phyloP scores from a whole-genome alignment of 2,113 vertebrate genomes.

The Rostratula benghalensis region DNA sequence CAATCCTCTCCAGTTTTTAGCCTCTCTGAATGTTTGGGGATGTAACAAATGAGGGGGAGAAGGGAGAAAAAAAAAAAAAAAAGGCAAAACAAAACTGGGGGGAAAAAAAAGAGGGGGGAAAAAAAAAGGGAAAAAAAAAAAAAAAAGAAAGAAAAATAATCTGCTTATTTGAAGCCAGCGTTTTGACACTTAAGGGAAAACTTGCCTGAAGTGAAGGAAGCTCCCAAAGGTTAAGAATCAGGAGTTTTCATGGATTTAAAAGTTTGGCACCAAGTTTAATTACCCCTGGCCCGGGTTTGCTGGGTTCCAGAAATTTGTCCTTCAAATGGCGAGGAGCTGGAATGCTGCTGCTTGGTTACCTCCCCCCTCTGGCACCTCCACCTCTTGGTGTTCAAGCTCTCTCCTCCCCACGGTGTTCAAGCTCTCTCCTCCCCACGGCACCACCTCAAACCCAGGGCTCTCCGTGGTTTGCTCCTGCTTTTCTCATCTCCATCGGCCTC shows the following conservation, averaged over 20 bases:
- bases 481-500: not conserved
- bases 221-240: constrained; percentile 50
- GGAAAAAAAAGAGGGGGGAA: not conserved
- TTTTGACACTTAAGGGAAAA: constrained; percentile 45
- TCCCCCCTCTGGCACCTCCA: constrained; percentile 3
- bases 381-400: constrained; percentile 2
- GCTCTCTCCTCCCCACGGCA: not conserved
- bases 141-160: not conserved
- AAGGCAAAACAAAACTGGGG: not conserved
- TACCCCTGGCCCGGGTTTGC: not conserved
- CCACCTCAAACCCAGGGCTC: constrained; percentile 28
- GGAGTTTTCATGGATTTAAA: constrained; percentile 30
- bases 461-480: constrained; percentile 1
- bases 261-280: constrained; percentile 45
- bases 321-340: constrained; percentile 42
- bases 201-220: constrained; percentile 11
- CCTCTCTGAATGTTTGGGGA: constrained; percentile 25
- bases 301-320: not conserved
- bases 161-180: constrained; percentile 57
- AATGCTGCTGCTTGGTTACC: constrained; percentile 61
- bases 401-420: not conserved
- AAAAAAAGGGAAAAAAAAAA: not conserved
- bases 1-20: not conserved
- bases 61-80: not conserved
- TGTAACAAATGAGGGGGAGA: not conserved